These are phyloP conservation scores for Acrocyrtus sp. DNA, from an alignment of 2,888 invertebrate genomes.

Conservation along the genomic window DNA sequence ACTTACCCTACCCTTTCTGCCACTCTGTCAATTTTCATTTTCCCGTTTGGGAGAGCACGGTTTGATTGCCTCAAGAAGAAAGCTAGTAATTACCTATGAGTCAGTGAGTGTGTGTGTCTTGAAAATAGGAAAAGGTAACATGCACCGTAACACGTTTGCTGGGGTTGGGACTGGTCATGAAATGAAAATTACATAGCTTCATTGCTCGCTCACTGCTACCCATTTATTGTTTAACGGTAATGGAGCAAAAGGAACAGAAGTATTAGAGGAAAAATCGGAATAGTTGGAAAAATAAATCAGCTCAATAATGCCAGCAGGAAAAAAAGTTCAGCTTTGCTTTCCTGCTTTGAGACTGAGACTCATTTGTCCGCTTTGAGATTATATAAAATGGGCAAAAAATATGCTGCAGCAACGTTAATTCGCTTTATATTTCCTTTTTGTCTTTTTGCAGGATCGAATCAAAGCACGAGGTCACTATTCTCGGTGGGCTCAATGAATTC, in stretches of 20 bases:
- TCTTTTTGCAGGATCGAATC: constrained; percentile 86
- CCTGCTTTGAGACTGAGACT: no score
- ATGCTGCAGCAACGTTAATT: no score
- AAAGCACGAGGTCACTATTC: constrained; percentile 98
- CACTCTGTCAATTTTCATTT: no score
- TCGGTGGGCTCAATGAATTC: constrained; percentile 98
- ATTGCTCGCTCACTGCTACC: background rate
- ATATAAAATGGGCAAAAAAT: no score
- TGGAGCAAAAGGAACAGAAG: background rate
- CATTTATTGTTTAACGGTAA: background rate
- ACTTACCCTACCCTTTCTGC: no score
- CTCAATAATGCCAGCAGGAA: background rate
- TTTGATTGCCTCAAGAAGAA: no score
- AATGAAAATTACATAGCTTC: constrained; percentile 15
- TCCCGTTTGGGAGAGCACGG: no score
- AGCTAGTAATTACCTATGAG: no score
- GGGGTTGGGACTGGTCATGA: constrained; percentile 47
- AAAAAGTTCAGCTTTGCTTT: no score
- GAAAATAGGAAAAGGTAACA: no score
- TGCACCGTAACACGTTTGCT: background rate
- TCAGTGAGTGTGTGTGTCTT: no score
- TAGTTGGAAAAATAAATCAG: background rate
- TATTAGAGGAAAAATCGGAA: background rate
- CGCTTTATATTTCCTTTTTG: constrained; percentile 22
- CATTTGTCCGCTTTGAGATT: no score